Percentiles rank a stretch among this genome's conserved stretches.
phyloP scores from a whole-genome alignment of 2,113 vertebrate species.

The Coreoperca whiteheadi region DNA sequence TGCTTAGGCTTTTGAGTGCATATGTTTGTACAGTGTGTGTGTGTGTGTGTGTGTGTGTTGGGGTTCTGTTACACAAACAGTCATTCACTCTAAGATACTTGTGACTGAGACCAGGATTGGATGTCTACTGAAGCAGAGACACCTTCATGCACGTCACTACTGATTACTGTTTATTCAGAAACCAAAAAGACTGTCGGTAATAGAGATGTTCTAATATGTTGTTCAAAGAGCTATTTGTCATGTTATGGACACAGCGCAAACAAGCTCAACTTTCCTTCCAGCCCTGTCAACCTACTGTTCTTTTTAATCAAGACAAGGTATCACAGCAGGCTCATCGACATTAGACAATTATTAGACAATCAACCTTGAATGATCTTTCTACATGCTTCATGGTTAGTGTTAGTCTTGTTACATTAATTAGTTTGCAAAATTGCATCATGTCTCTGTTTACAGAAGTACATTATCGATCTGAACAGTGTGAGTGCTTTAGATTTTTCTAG shows the following conservation, averaged over 20 bases:
- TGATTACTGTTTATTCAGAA: neutral
- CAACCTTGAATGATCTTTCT: constrained; percentile 14
- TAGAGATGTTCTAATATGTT: neutral
- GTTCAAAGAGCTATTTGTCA: neutral
- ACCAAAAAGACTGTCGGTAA: too few relatives aligned
- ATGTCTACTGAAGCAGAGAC: constrained; percentile 37
- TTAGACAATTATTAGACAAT: constrained; percentile 18
- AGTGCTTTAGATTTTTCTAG: neutral
- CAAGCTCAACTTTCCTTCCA: neutral
- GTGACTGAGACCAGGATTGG: constrained; percentile 50
- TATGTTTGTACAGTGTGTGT: constrained; percentile 21
- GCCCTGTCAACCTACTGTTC: neutral
- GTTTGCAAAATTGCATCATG: neutral
- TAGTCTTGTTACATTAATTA: neutral
- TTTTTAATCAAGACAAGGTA: constrained; percentile 8
- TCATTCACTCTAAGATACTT: constrained; percentile 49
- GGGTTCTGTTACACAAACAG: constrained; percentile 51
- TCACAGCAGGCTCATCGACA: constrained; percentile 14
- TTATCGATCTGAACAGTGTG: neutral
- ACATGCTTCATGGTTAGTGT: neutral
- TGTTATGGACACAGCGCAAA: constrained; percentile 4
- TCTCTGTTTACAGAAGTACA: neutral
- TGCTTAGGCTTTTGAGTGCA: neutral
- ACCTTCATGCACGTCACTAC: neutral
- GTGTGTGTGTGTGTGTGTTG: constrained; percentile 16